Evolutionary conservation across 2,113 vertebrate genomes (phyloP).

Genomic region (Genyomyrus donnyi): DNA sequence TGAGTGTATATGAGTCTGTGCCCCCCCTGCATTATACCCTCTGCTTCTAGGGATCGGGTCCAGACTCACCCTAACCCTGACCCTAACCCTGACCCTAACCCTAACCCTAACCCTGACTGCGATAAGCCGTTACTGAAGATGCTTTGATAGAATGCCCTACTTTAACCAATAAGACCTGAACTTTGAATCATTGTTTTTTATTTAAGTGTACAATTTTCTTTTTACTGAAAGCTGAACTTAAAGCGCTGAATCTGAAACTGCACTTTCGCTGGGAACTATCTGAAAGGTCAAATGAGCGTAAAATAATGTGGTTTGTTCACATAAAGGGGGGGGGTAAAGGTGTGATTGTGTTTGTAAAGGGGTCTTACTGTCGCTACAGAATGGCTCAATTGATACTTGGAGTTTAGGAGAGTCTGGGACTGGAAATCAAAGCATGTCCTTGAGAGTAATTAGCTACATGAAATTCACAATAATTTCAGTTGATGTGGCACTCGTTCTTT

Average conservation of each 20-base stretch:
- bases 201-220: not conserved
- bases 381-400: not conserved
- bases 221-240: not conserved
- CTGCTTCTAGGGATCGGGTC: not conserved
- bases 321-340: not conserved
- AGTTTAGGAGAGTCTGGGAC: not conserved
- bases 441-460: not conserved
- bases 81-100: too few species aligned
- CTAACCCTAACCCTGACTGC: not conserved
- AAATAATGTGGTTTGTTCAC: not conserved
- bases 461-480: not conserved
- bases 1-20: too few species aligned
- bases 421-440: not conserved
- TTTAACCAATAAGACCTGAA: not conserved
- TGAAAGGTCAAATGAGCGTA: not conserved
- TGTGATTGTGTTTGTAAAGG: not conserved
- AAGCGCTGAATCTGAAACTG: not conserved
- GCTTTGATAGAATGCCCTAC: not conserved
- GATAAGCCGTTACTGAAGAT: not conserved
- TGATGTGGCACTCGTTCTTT: not conserved
- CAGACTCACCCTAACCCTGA: not conserved
- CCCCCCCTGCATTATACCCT: not conserved
- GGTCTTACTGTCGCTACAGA: not conserved
- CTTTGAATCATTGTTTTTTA: not conserved
- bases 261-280: not conserved